phyloP scores from a whole-genome alignment of 1,140 invertebrate species.

The Tribolium castaneum region DNA sequence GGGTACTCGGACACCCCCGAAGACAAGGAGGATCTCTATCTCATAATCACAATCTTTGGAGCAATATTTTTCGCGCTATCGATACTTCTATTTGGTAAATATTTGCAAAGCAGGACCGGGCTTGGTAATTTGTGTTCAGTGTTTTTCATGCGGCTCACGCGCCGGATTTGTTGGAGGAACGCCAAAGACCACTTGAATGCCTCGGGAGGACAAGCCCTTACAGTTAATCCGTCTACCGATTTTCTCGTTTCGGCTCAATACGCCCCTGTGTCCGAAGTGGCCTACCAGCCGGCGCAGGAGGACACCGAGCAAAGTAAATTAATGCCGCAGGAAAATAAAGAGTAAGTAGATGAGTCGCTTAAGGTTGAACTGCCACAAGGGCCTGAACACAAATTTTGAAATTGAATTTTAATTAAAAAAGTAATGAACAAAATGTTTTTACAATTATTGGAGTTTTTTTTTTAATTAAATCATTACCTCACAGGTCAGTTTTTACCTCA shows the following conservation, averaged over 20 bases:
- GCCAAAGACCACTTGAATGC: conserved; percentile 57
- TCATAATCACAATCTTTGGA: conserved; percentile 57
- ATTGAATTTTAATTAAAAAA: too few species aligned
- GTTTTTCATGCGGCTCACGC: conserved; percentile 57
- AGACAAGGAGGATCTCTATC: conserved; percentile 54
- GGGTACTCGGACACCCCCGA: conserved; percentile 56
- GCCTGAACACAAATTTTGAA: too few species aligned
- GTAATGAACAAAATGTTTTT: too few species aligned
- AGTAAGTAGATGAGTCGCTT: conserved; percentile 51
- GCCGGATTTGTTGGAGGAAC: conserved; percentile 56
- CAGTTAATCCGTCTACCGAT: conserved; percentile 76
- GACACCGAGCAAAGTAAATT: conserved; percentile 75
- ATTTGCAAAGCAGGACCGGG: not conserved
- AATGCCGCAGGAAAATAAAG: conserved; percentile 74
- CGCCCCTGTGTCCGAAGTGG: conserved; percentile 74
- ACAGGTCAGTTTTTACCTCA: too few species aligned
- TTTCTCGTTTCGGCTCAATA: conserved; percentile 76
- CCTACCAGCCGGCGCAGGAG: conserved; percentile 70
- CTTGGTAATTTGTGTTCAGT: conserved; percentile 45
- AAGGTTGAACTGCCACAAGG: too few species aligned
- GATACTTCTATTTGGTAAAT: conserved; percentile 56
- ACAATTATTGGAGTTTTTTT: too few species aligned
- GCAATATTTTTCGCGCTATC: conserved; percentile 56
- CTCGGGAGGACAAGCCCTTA: conserved; percentile 58
- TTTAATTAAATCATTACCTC: too few species aligned